These are phyloP conservation scores for Lumbricus terrestris DNA, from an alignment of 2,888 invertebrate genomes.

Conservation along the genomic window DNA sequence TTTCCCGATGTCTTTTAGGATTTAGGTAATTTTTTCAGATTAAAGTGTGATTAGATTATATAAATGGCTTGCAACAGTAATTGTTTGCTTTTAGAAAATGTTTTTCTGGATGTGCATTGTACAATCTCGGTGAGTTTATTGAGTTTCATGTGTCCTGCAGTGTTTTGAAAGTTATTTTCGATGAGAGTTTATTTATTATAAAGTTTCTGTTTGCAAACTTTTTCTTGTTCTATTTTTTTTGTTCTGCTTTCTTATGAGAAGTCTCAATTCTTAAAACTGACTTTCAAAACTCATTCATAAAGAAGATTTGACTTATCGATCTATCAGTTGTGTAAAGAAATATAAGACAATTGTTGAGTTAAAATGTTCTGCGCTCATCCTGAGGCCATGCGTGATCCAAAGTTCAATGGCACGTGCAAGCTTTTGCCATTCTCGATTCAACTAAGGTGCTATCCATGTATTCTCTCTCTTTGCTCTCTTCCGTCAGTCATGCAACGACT, in stretches of 20 bases:
- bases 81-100: neutral
- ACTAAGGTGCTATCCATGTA: too few relatives aligned
- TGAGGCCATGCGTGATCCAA: too few relatives aligned
- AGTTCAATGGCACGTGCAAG: too few relatives aligned
- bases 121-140: neutral
- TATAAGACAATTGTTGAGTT: neutral
- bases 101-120: neutral
- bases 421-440: too few relatives aligned
- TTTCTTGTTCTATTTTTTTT: neutral
- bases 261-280: neutral
- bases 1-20: neutral
- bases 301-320: neutral
- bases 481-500: too few relatives aligned
- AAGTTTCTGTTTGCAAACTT: neutral
- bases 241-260: neutral
- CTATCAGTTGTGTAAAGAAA: neutral
- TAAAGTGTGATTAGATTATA: neutral
- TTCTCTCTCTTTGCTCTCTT: too few relatives aligned
- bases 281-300: neutral
- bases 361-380: too few relatives aligned
- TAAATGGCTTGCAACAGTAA: neutral
- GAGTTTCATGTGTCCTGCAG: neutral
- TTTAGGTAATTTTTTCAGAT: neutral
- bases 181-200: neutral
- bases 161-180: neutral